Evolutionary conservation across 53 echinoderm and acorn worm genomes (phyloP), one percentile per base, ranked within the genome.

Genomic region (Paracentrotus lividus): DNA sequence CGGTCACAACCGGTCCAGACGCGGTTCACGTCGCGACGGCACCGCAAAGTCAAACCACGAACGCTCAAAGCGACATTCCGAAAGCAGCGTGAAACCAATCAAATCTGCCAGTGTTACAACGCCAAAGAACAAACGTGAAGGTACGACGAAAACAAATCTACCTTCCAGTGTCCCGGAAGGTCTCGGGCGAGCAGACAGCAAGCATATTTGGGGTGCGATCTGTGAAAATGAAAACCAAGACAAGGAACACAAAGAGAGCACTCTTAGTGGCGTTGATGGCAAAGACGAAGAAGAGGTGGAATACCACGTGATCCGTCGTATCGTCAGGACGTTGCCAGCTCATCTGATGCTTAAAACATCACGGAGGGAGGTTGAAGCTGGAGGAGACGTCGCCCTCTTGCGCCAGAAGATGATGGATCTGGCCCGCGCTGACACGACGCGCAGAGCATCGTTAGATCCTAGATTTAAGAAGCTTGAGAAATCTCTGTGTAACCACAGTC

Each of bases 281-380:
- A 49, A 65, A 5, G 66, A 66, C 21, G 90, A 66, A 24, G 95
- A 95, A 16, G 93, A 93, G 23, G 88, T 93, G 8, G 26, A 94
- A 20, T 95, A 95, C 32, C 89, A 89, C 33, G 94, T 98, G 47
- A 92, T 98, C 58, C 94, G 96, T 32, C 93, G 93, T 58, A 64
- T 98, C 27, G 95, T 96, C 0, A 66, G 96, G 27, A 97, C 95
- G 34, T 88, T 98, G 27, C 98, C 98, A 3, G 94, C 96, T 26
- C 90, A 96, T 29, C 36, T 98, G n/a, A 90, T 97, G 43, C 7
- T 98, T 32, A 96, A 95, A 56, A 95, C 98, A 47, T 90, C 94
- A 7, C 77, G 93, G 45, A 85, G 98, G 54, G 96, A 98, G 85
- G 92, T 77, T 21, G 96, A 98, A 68, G 95, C 95, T 2, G 96